Conservation (phyloP, 2,888 invertebrate species). For the Torymus aiolomorphi region DNA sequence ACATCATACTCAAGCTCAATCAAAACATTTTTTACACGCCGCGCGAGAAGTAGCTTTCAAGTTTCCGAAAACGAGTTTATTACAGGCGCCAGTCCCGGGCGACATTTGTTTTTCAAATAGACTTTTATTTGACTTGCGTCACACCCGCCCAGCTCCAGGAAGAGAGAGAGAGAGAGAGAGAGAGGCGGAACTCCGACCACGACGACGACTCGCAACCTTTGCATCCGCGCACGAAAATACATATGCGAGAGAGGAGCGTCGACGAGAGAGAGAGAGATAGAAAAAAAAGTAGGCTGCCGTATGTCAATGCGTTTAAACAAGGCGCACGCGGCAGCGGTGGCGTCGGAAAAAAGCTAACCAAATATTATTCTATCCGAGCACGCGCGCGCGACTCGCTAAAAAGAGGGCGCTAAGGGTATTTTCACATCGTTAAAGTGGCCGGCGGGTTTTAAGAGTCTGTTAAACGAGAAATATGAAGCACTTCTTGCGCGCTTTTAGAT, state of each 20-base stretch:
- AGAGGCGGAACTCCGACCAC: too few species aligned
- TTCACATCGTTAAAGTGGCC: constrained; percentile 52
- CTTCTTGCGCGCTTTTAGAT: constrained; percentile 38
- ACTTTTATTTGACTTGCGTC: constrained; percentile 58
- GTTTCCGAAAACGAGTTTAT: constrained; percentile 58
- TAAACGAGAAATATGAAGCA: constrained; percentile 32
- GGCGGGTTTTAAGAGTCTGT: constrained; percentile 34
- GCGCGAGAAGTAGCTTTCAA: constrained; percentile 34
- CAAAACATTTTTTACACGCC: constrained; percentile 30
- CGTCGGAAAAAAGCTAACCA: constrained; percentile 50
- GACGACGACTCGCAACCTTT: constrained; percentile 4
- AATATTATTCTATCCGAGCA: constrained; percentile 58
- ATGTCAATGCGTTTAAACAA: constrained; percentile 47
- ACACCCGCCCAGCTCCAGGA: not conserved
- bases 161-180: too few species aligned
- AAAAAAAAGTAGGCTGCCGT: constrained; percentile 50
- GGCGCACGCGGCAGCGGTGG: not conserved
- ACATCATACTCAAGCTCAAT: constrained; percentile 11
- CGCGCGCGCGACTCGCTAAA: constrained; percentile 40
- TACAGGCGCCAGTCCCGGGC: constrained; percentile 38
- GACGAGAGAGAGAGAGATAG: not conserved
- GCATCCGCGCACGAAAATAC: constrained; percentile 45
- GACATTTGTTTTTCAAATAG: constrained; percentile 58
- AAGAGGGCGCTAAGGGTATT: constrained; percentile 54
- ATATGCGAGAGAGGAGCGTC: constrained; percentile 14